Percentiles rank a stretch among this genome's conserved stretches.
phyloP scores from a whole-genome alignment of 2,888 invertebrate species.

The Ommatoiulus sabulosus region DNA sequence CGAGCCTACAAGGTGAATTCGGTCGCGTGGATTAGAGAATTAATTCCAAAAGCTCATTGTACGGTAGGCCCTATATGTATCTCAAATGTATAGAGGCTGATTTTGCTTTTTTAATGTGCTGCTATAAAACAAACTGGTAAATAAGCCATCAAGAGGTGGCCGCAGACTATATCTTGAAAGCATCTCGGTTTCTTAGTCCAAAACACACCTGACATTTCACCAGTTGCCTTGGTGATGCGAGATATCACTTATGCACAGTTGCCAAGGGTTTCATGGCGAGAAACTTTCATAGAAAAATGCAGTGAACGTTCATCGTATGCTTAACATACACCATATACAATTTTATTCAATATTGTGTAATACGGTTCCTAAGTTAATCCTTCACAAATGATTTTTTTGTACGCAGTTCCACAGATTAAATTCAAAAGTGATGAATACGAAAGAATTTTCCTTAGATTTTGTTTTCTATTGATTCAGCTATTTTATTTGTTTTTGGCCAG shows the following conservation, averaged over 20 bases:
- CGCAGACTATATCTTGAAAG: not conserved
- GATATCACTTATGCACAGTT: conserved; percentile 36
- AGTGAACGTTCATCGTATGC: not conserved
- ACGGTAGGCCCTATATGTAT: not conserved
- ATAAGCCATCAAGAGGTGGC: not conserved
- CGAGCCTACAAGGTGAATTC: not conserved
- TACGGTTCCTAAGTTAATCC: not conserved
- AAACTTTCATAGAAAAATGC: not conserved
- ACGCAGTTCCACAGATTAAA: not conserved
- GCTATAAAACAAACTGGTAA: not conserved
- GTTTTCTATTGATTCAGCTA: not conserved
- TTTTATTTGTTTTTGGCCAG: too few species aligned
- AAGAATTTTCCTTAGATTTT: not conserved
- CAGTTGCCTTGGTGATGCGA: conserved; percentile 14
- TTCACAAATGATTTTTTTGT: not conserved
- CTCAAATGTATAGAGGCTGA: not conserved
- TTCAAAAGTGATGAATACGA: not conserved
- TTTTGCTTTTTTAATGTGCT: not conserved
- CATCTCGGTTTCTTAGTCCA: conserved; percentile 3
- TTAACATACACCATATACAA: not conserved
- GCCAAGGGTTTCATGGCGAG: not conserved
- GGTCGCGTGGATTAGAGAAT: not conserved
- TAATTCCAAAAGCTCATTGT: not conserved
- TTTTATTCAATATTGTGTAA: not conserved
- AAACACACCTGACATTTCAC: conserved; percentile 23